Percentiles rank a stretch among this genome's conserved stretches.
Evolutionary conservation across 2,797 vertebrate species (phyloP).

Genomic region (Artibeus lituratus): DNA sequence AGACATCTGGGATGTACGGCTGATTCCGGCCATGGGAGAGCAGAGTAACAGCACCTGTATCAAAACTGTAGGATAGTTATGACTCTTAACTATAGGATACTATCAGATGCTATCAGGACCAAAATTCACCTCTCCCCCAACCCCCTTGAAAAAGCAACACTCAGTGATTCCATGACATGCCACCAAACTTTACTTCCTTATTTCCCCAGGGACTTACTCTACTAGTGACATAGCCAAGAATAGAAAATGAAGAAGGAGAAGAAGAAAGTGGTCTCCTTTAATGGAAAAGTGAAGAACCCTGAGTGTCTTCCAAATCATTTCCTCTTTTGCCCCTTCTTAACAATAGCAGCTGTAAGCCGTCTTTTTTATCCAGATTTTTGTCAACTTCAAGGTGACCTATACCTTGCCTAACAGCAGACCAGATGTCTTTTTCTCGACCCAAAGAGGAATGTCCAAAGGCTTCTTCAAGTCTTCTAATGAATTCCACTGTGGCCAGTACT

Average conservation of each 20-base stretch:
- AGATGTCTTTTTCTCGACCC: not conserved
- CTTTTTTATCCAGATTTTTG: not conserved
- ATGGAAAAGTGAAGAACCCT: slow-evolving; percentile 46
- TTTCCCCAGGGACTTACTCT: not conserved
- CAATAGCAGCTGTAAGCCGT: not conserved
- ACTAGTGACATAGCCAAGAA: not conserved
- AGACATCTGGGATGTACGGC: not conserved
- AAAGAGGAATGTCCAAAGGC: not conserved
- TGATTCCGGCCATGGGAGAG: not conserved
- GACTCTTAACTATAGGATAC: not conserved
- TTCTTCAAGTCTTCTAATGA: not conserved
- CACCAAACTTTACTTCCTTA: not conserved
- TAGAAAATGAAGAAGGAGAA: not conserved
- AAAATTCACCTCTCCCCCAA: not conserved
- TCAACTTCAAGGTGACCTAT: not conserved
- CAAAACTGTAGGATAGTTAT: not conserved
- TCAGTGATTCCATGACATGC: not conserved
- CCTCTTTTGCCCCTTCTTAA: not conserved
- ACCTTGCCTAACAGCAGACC: not conserved
- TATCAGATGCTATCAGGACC: not conserved
- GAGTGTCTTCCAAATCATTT: not conserved
- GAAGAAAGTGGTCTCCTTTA: slow-evolving; percentile 41
- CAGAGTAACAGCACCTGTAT: not conserved
- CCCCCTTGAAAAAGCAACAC: not conserved
- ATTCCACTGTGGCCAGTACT: not conserved